Evolutionary conservation across 2,888 invertebrate species (phyloP), one percentile per base, ranked within the genome.

Genomic region (Timema podura): DNA sequence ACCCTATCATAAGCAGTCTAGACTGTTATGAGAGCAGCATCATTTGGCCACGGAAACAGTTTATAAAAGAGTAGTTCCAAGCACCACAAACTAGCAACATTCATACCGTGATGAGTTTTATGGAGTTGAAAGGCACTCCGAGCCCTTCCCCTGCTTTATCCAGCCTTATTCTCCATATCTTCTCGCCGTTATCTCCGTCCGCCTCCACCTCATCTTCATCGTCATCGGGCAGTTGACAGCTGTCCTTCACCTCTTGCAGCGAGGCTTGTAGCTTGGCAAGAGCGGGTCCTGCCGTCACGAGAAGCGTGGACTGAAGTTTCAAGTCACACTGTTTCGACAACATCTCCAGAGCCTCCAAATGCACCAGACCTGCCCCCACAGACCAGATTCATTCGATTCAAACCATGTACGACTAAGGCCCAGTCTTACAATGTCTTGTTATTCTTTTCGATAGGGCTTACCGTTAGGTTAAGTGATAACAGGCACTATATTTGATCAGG

Each of bases 291-390:
- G 85, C 84, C 0, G 86, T 81, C 0, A 84, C 81, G 13, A 86
- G 83, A 64, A 90, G 77, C 7, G 89, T 80, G 30, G 88, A 86
- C 73, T 91, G 88, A 75, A 93, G 85, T 78, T 91, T 89, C 77
- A 91, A 87, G 74, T 85, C 86, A 69, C 91, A 90, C 80, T 94
- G 93, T 74, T 88, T 89, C 0, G 95, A 95, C 5, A 96, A 81
- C 88, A 96, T 93, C 82, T 96, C 95, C 64, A 96, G 80, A 0
- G 96, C 96, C 83, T 96, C 96, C 72, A 95, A 83, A 79, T 96
- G 94, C 0, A 95, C 92, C 68, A 96, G 81, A 11, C 92, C 88
- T 86, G 79, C 45, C 80, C 57, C 59, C 67, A 61, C 9, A 46
- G 30, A 30, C 30, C 1, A 30, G 30, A 30, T 30, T 30, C 30